Percentiles rank a stretch among this genome's conserved stretches.
These are phyloP conservation scores for Siniperca knerii DNA, from an alignment of 2,113 vertebrate genomes.

Conservation along the genomic window DNA sequence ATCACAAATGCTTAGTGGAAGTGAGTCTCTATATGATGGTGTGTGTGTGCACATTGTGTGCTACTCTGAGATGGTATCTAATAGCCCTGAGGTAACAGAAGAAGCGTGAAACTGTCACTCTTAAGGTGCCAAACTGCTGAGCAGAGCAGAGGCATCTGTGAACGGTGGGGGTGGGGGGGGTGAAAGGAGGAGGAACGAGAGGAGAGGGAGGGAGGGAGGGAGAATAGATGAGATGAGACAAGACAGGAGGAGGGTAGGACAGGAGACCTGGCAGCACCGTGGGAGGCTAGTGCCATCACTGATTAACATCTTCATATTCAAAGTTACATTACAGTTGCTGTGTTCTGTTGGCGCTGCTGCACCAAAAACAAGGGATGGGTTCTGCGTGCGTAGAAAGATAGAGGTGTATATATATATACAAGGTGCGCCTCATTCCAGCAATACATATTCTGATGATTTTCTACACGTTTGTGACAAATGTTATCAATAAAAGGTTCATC, in stretches of 20 bases:
- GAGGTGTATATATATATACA: not conserved
- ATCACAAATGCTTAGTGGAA: conserved; percentile 18
- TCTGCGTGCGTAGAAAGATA: not conserved
- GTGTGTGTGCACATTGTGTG: conserved; percentile 14
- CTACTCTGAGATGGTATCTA: conserved; percentile 36
- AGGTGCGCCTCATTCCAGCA: not conserved
- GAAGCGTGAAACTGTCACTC: conserved; percentile 58
- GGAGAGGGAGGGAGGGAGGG: conserved; percentile 9
- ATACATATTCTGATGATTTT: not conserved
- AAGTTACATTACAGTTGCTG: conserved; percentile 6
- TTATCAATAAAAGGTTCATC: conserved; percentile 37
- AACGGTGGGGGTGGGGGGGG: not conserved
- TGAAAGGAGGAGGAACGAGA: not conserved
- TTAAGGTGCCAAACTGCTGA: conserved; percentile 65
- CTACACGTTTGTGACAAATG: conserved; percentile 3
- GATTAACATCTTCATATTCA: conserved; percentile 56
- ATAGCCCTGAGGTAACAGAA: conserved; percentile 44
- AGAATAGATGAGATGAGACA: conserved; percentile 38
- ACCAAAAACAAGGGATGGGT: not conserved
- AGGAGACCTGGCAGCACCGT: conserved; percentile 40
- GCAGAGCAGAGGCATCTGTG: conserved; percentile 40
- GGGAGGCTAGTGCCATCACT: conserved; percentile 45
- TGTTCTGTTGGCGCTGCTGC: not conserved
- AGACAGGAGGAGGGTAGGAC: conserved; percentile 39
- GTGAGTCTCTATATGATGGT: not conserved